Evolutionary conservation across 2,113 vertebrate species (phyloP).

Genomic region (Corythoichthys haematopterus): DNA sequence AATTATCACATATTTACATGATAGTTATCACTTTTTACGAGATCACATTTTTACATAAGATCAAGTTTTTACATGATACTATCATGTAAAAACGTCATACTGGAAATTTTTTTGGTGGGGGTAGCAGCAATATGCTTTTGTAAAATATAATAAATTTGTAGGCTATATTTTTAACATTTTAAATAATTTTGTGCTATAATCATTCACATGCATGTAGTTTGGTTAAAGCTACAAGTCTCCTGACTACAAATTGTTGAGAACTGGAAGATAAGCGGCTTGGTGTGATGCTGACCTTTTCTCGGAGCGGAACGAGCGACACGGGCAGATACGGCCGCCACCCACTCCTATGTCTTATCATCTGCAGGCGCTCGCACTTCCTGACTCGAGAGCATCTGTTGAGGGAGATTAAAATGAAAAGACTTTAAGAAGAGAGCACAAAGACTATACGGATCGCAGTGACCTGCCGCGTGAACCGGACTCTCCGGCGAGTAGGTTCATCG

Average conservation of each 20-base stretch:
- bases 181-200: too few species aligned
- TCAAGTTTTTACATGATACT: too few species aligned
- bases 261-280: constrained; percentile 24
- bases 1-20: too few species aligned
- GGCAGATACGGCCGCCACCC: neutral
- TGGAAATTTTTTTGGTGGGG: too few species aligned
- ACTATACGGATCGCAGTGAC: neutral
- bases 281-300: constrained; percentile 40
- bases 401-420: neutral
- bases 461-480: neutral
- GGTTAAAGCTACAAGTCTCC: neutral
- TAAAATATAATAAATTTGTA: too few species aligned
- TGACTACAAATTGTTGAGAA: neutral
- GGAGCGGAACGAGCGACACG: constrained; percentile 5
- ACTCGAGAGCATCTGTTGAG: neutral
- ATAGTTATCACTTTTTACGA: too few species aligned
- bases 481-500: neutral
- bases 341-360: constrained; percentile 10
- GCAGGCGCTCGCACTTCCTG: constrained; percentile 3
- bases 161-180: too few species aligned
- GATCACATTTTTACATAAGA: too few species aligned
- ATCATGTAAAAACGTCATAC: too few species aligned
- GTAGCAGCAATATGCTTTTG: too few species aligned
- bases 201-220: neutral
- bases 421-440: neutral